A percentile compares a stretch with the other conserved stretches of the same genome.
Evolutionary conservation across 2,113 vertebrate species (phyloP).

Genomic region (Montifringilla adamsi): DNA sequence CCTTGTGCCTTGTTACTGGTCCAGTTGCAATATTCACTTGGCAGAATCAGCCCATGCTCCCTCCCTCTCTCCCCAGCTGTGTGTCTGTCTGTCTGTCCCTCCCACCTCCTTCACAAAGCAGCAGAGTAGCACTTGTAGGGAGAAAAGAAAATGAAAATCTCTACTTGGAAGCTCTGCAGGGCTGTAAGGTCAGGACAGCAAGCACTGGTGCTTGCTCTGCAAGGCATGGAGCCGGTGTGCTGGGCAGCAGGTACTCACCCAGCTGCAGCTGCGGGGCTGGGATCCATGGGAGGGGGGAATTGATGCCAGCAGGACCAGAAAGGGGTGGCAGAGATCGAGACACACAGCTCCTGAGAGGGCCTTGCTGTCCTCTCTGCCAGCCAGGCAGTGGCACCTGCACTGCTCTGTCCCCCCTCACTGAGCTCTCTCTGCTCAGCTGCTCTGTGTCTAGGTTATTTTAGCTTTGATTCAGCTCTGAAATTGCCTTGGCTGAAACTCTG

Average conservation of each 20-base stretch:
- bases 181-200: constrained; percentile 2
- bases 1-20: not conserved
- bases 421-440: not conserved
- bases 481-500: constrained; percentile 32
- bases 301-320: not conserved
- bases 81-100: not conserved
- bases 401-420: not conserved
- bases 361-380: not conserved
- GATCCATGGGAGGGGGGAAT: not conserved
- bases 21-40: not conserved
- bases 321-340: not conserved
- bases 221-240: not conserved
- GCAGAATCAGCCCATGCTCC: not conserved
- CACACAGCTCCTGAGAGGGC: not conserved
- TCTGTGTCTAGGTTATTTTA: not conserved
- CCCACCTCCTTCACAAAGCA: not conserved
- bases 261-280: not conserved
- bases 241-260: not conserved
- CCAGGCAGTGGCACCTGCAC: not conserved
- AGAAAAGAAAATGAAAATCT: not conserved
- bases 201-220: not conserved
- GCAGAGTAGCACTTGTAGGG: not conserved
- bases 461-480: constrained; percentile 20
- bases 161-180: not conserved
- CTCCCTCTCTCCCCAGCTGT: not conserved